Percentiles rank a stretch among this genome's conserved stretches.
phyloP scores from a whole-genome alignment of 2,888 invertebrate species.

The Acleris literana region DNA sequence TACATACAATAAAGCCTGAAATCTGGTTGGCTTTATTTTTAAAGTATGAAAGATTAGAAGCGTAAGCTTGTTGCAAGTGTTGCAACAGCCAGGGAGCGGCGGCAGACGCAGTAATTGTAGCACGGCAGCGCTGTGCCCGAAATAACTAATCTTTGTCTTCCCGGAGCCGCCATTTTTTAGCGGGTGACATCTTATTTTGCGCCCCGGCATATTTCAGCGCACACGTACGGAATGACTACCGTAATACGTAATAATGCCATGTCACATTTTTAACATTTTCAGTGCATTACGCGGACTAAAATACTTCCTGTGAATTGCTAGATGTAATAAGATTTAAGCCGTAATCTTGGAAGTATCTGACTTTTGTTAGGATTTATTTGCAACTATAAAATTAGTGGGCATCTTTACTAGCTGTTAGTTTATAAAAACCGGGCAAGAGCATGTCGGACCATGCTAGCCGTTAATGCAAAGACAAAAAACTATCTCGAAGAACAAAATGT shows the following conservation, averaged over 20 bases:
- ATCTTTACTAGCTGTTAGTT: too few relatives aligned
- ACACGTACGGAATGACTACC: slow-evolving; percentile 49
- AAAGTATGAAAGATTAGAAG: slow-evolving; percentile 1
- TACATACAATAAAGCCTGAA: slow-evolving; percentile 6
- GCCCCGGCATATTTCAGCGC: slow-evolving; percentile 55
- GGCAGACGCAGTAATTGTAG: slow-evolving; percentile 57
- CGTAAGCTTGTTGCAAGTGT: slow-evolving; percentile 9
- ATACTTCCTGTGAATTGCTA: slow-evolving; percentile 11
- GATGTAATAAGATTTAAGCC: background rate
- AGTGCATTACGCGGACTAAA: slow-evolving; percentile 35
- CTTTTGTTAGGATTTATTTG: background rate
- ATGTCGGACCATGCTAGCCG: too few relatives aligned
- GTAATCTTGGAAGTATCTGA: background rate
- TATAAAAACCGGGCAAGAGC: too few relatives aligned
- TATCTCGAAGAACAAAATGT: too few relatives aligned
- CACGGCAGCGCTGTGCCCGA: slow-evolving; percentile 52
- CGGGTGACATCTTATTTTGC: slow-evolving; percentile 68
- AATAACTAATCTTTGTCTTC: slow-evolving; percentile 64
- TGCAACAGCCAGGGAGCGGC: slow-evolving; percentile 17
- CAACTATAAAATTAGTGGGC: background rate
- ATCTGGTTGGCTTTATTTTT: slow-evolving; percentile 16
- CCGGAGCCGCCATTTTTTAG: slow-evolving; percentile 60
- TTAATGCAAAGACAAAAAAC: too few relatives aligned
- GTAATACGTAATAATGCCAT: slow-evolving; percentile 47
- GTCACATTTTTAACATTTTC: slow-evolving; percentile 42